These are phyloP conservation scores for Patella caerulea DNA, from an alignment of 2,888 invertebrate species.

Conservation along the genomic window DNA sequence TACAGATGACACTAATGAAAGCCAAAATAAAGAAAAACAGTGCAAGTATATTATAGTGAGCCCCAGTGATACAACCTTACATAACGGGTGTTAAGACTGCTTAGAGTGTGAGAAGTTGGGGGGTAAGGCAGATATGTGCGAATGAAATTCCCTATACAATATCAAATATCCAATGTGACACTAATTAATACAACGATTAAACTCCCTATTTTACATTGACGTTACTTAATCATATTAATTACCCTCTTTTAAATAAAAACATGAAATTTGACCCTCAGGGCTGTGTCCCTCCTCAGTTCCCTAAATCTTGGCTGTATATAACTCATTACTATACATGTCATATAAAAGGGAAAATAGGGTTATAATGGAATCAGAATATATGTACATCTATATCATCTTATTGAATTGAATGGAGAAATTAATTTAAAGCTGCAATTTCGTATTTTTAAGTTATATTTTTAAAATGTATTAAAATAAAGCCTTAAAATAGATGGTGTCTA, in stretches of 20 bases:
- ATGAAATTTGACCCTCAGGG: no score
- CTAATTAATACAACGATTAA: background rate
- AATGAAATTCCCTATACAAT: background rate
- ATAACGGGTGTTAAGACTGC: background rate
- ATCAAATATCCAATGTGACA: slow-evolving; percentile 2
- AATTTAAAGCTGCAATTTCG: no score
- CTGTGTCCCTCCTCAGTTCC: no score
- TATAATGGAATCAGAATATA: no score
- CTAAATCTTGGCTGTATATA: no score
- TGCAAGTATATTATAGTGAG: background rate
- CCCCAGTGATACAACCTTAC: background rate
- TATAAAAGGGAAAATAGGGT: no score
- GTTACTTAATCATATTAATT: slow-evolving; percentile 1
- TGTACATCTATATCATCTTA: no score
- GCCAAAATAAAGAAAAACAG: slow-evolving; percentile 2
- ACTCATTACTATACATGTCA: no score
- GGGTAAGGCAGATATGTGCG: background rate
- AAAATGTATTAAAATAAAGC: no score
- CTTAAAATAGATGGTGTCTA: no score
- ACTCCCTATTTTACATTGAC: background rate
- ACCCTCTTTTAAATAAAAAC: background rate
- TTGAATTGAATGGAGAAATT: no score
- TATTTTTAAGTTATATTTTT: no score
- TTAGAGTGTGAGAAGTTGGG: background rate
- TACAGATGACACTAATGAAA: slow-evolving; percentile 1